These are phyloP conservation scores for Drosophila parthenogenetica DNA, from an alignment of 2,888 invertebrate species.

Conservation along the genomic window DNA sequence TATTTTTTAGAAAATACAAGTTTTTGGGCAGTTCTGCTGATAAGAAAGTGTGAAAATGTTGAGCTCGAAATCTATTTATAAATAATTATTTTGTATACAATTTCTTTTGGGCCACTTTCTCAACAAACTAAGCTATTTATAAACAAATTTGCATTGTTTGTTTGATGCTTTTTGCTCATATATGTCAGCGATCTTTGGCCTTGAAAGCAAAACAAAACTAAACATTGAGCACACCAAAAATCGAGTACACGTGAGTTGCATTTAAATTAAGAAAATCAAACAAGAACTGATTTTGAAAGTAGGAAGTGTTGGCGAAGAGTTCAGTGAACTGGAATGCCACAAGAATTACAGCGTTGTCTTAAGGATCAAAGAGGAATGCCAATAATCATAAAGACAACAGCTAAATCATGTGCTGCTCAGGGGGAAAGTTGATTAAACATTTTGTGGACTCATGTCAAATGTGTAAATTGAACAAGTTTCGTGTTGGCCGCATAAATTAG, in stretches of 20 bases:
- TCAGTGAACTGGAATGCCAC: too few relatives aligned
- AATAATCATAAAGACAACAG: too few relatives aligned
- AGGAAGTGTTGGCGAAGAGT: too few relatives aligned
- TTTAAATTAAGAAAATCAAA: slow-evolving; percentile 24
- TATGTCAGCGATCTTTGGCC: slow-evolving; percentile 32
- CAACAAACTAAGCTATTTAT: neutral
- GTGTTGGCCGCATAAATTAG: slow-evolving; percentile 64
- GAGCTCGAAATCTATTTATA: slow-evolving; percentile 3
- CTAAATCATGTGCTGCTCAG: too few relatives aligned
- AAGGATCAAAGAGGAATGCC: too few relatives aligned
- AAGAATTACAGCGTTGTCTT: too few relatives aligned
- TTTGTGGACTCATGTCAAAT: neutral
- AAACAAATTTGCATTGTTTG: neutral
- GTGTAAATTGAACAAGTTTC: slow-evolving; percentile 62
- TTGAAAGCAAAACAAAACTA: slow-evolving; percentile 34
- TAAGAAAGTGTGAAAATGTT: neutral
- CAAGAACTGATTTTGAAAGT: slow-evolving; percentile 1
- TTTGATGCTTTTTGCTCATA: neutral
- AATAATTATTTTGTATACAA: neutral
- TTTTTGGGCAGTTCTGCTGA: neutral
- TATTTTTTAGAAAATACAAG: too few relatives aligned
- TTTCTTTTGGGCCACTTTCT: neutral
- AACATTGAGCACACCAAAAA: slow-evolving; percentile 36
- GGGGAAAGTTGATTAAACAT: neutral
- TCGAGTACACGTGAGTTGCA: slow-evolving; percentile 54